Base-by-base conservation (phyloP, 2,113 vertebrate species). In the Grus americana region DNA sequence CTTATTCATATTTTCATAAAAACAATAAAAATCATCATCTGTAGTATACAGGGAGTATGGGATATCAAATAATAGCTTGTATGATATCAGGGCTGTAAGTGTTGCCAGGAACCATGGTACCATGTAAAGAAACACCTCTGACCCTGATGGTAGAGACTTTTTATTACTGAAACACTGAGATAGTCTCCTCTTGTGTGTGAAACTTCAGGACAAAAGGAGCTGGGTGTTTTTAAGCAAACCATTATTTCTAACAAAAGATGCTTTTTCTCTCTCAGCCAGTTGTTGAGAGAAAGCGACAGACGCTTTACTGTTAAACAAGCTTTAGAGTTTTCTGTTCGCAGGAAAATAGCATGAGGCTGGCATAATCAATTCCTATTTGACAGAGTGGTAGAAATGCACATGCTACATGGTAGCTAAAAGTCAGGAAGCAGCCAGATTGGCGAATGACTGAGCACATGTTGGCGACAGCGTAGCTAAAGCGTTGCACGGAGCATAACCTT, bases 191-290 rank as follows among this genome's bases (percentile, higher is more conserved):
- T 89, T 94, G 82, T 3, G 16, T 40, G 15, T 72, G 73, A 84
- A 95, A 62, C 76, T 81, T 72, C 44, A 70, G 40, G 80, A 95
- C 91, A 93, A 93, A 92, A 74, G 58, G n/a, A 93, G 44, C 58
- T 81, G 83, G 46, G 42, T 84, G 74, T 75, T 96, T 91, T 92
- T 87, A 95, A 91, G 83, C 86, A 92, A 87, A 87, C 89, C 66
- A 90, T 88, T 90, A 85, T 93, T 93, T 91, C 62, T 89, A 79
- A 94, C 62, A 96, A 96, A 93, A 87, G 80, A 68, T 50, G 70
- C 44, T 66, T 86, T 95, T 92, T 72, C 55, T 91, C 68, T 73
- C 65, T 84, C 70, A 65, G 66, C 42, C 83, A 89, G 36, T 92
- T 93, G 73, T 91, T 57, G 76, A 65, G 75, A 84, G 62, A 92